Evolutionary conservation across 2,888 invertebrate species (phyloP).

Genomic region (Metellina segmentata): DNA sequence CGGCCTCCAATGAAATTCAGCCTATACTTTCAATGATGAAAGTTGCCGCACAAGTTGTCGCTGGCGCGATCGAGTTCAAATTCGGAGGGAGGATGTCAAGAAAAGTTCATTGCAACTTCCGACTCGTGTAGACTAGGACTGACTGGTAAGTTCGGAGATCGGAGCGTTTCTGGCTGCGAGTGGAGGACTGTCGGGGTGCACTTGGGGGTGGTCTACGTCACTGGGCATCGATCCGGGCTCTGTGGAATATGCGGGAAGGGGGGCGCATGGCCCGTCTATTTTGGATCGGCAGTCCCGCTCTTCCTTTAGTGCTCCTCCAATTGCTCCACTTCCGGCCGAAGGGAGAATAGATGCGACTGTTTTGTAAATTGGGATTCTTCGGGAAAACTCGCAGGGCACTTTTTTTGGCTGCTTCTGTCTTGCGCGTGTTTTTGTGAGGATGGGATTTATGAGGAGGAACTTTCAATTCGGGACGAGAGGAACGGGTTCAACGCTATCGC

Average conservation of each 20-base stretch:
- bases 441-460: too few relatives aligned
- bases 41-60: not conserved
- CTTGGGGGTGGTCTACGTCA: slow-evolving; percentile 40
- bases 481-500: too few relatives aligned
- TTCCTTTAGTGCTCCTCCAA: not conserved
- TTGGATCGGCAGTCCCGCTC: not conserved
- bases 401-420: too few relatives aligned
- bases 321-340: not conserved
- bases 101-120: not conserved
- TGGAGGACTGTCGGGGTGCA: slow-evolving; percentile 21
- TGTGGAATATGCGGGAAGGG: slow-evolving; percentile 26
- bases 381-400: too few relatives aligned
- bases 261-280: slow-evolving; percentile 30
- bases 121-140: too few relatives aligned
- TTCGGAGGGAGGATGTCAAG: not conserved
- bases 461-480: too few relatives aligned
- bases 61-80: not conserved
- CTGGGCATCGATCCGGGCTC: slow-evolving; percentile 48
- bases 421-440: too few relatives aligned
- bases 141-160: slow-evolving; percentile 24
- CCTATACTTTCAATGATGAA: not conserved
- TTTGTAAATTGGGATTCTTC: too few relatives aligned
- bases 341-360: not conserved
- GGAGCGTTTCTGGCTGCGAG: slow-evolving; percentile 41
- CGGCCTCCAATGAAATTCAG: too few relatives aligned